Conservation (phyloP, 2,113 vertebrate genomes). For the Cettia cetti region DNA sequence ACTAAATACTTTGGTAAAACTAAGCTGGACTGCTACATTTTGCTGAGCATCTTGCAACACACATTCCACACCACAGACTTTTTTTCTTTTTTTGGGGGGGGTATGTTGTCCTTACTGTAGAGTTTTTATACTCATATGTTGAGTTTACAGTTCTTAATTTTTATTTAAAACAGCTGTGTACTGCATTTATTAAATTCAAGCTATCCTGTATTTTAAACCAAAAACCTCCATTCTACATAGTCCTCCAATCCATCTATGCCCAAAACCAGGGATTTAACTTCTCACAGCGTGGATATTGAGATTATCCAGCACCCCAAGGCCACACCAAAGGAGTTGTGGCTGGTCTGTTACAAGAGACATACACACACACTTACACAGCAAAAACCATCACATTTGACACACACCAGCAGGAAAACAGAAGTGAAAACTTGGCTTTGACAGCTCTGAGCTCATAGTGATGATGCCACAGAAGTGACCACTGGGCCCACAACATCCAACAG, state of each 20-base stretch:
- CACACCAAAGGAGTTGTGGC: not conserved
- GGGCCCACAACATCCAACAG: not conserved
- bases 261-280: not conserved
- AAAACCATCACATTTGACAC: not conserved
- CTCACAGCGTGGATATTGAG: not conserved
- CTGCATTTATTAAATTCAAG: not conserved
- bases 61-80: not conserved
- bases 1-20: not conserved
- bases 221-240: not conserved
- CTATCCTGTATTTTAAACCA: fast-evolving
- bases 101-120: not conserved
- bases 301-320: not conserved
- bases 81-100: too few species aligned
- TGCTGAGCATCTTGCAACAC: not conserved
- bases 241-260: not conserved
- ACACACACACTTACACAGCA: fast-evolving
- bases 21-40: not conserved
- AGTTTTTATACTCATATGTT: not conserved
- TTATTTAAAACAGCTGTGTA: not conserved
- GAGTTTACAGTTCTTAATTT: not conserved
- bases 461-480: fast-evolving
- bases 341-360: not conserved
- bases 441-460: not conserved
- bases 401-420: not conserved
- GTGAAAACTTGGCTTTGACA: not conserved